Percentiles rank a stretch among this genome's conserved stretches.
phyloP scores from a whole-genome alignment of 2,888 invertebrate species.

The Coleophora flavipennella region DNA sequence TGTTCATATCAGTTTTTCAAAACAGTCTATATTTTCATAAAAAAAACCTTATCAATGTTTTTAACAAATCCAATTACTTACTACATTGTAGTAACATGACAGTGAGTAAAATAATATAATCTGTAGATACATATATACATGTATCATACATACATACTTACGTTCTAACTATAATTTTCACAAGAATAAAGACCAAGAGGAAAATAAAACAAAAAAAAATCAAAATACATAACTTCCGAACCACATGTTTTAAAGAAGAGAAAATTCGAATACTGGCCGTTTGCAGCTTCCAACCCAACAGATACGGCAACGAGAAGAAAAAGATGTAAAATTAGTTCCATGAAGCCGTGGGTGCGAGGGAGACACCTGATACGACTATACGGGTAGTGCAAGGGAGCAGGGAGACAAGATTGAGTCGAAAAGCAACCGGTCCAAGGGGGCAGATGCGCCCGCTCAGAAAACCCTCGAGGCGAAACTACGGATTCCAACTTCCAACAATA shows the following conservation, averaged over 20 bases:
- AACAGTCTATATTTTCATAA: too few species aligned
- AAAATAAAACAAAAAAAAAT: too few species aligned
- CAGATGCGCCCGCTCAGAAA: conserved; percentile 55
- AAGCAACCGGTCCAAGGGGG: conserved; percentile 64
- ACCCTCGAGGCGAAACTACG: conserved; percentile 57
- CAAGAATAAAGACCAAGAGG: too few species aligned
- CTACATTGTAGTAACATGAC: too few species aligned
- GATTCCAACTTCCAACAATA: conserved; percentile 56
- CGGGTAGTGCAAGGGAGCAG: too few species aligned
- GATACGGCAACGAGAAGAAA: conserved; percentile 52
- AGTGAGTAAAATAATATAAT: too few species aligned
- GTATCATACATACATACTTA: too few species aligned
- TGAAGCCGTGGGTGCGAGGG: conserved; percentile 39
- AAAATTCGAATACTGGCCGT: conserved; percentile 35
- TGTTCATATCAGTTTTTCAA: too few species aligned
- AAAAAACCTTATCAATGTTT: too few species aligned
- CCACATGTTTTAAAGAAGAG: conserved; percentile 30
- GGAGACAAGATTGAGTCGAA: conserved; percentile 37
- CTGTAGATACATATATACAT: too few species aligned
- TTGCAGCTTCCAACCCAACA: conserved; percentile 26
- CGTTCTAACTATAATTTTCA: too few species aligned
- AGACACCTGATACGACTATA: conserved; percentile 18
- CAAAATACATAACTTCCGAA: conserved; percentile 5
- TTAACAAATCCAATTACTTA: too few species aligned
- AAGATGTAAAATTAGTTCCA: conserved; percentile 63